Percentiles rank a stretch among this genome's conserved stretches.
These are phyloP conservation scores for Trematomus bernacchii DNA, from an alignment of 2,797 vertebrate species.

Conservation along the genomic window DNA sequence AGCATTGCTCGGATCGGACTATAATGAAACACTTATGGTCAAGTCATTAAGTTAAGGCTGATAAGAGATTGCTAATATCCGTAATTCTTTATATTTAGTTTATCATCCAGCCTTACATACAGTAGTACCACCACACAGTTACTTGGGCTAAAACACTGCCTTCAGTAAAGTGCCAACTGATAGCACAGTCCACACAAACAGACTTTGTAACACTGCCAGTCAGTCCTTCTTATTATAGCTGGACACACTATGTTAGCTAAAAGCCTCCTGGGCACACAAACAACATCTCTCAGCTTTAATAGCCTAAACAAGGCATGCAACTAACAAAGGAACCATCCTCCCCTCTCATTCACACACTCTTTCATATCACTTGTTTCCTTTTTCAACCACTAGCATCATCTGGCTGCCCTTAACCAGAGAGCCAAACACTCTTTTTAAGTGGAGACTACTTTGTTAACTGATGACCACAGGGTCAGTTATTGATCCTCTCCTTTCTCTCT, in stretches of 20 bases:
- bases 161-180: slow-evolving; percentile 53
- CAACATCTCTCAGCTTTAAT: slow-evolving; percentile 76
- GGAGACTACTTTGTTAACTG: slow-evolving; percentile 86
- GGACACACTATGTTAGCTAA: slow-evolving; percentile 70
- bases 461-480: slow-evolving; percentile 87
- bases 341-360: slow-evolving; percentile 71
- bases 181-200: slow-evolving; percentile 45
- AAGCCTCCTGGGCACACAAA: slow-evolving; percentile 76
- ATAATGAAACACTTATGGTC: background rate
- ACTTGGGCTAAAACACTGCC: slow-evolving; percentile 8
- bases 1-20: background rate
- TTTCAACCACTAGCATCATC: slow-evolving; percentile 82
- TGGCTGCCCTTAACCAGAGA: slow-evolving; percentile 81
- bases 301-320: slow-evolving; percentile 76
- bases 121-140: slow-evolving; percentile 5
- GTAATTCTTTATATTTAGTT: slow-evolving; percentile 5
- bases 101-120: slow-evolving; percentile 1
- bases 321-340: slow-evolving; percentile 77
- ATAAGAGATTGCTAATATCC: background rate
- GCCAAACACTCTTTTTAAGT: slow-evolving; percentile 83
- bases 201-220: slow-evolving; percentile 47
- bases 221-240: slow-evolving; percentile 74
- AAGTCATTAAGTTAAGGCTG: background rate
- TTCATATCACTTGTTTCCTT: slow-evolving; percentile 80
- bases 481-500: slow-evolving; percentile 79